Evolutionary conservation across 1,140 invertebrate species (phyloP).

Genomic region (Gonatopus flavifemur): DNA sequence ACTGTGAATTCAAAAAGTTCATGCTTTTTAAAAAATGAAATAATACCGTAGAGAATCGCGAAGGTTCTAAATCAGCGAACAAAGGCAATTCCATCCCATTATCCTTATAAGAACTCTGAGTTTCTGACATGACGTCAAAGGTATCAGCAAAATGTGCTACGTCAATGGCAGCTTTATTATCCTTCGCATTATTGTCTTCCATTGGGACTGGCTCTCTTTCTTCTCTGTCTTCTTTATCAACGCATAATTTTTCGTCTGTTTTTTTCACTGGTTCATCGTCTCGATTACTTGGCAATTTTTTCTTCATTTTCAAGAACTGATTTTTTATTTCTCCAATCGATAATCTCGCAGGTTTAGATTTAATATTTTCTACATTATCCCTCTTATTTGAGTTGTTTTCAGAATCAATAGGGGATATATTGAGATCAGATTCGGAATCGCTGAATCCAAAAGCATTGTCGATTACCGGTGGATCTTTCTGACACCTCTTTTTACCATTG

Average conservation of each 20-base stretch:
- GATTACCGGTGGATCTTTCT: constrained; percentile 9
- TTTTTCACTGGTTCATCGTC: constrained; percentile 4
- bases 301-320: constrained; percentile 9
- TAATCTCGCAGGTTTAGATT: constrained; percentile 17
- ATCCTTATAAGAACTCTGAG: constrained; percentile 1
- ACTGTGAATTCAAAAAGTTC: too few species aligned
- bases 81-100: constrained; percentile 20
- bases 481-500: constrained; percentile 12
- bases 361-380: background rate
- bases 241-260: constrained; percentile 5
- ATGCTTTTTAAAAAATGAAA: too few species aligned
- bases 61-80: constrained; percentile 42
- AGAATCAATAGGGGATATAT: constrained; percentile 5
- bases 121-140: constrained; percentile 36
- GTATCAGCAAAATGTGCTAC: constrained; percentile 35
- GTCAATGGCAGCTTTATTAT: constrained; percentile 5
- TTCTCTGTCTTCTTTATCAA: constrained; percentile 9
- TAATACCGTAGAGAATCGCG: constrained; percentile 42
- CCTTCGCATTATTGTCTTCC: constrained; percentile 1
- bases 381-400: constrained; percentile 4
- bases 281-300: too few species aligned
- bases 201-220: background rate
- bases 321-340: constrained; percentile 28
- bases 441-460: constrained; percentile 41
- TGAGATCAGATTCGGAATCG: constrained; percentile 19